Evolutionary conservation across 2,797 vertebrate genomes (phyloP).

Genomic region (Tarsius wallacei): DNA sequence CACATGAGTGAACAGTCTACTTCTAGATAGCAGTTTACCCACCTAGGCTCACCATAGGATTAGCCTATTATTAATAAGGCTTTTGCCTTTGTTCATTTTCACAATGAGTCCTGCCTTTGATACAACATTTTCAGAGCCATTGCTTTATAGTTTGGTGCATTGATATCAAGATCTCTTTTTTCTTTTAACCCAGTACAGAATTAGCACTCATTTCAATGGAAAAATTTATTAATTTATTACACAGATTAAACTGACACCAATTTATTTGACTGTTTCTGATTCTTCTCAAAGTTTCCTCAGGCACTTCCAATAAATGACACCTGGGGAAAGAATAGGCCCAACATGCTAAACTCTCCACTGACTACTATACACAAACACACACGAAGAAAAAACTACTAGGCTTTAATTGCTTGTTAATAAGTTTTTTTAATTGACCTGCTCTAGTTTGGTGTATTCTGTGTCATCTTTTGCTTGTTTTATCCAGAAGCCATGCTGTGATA

Average conservation of each 20-base stretch:
- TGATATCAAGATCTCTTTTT: conserved; percentile 15
- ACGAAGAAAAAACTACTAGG: conserved; percentile 70
- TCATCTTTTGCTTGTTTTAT: conserved; percentile 79
- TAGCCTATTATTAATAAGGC: conserved; percentile 68
- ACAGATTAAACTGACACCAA: conserved; percentile 39
- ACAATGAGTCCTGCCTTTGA: conserved; percentile 28
- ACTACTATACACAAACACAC: conserved; percentile 61
- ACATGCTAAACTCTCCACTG: conserved; percentile 49
- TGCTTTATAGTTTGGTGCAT: conserved; percentile 31
- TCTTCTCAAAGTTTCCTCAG: conserved; percentile 46
- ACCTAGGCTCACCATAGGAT: conserved; percentile 66
- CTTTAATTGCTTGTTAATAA: conserved; percentile 85
- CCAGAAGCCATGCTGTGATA: conserved; percentile 78
- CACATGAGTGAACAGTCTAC: conserved; percentile 80
- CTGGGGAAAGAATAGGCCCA: conserved; percentile 72
- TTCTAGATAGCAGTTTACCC: conserved; percentile 70
- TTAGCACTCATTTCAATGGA: conserved; percentile 18
- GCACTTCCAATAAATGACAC: conserved; percentile 65
- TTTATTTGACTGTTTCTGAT: conserved; percentile 75
- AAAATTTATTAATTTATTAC: conserved; percentile 57
- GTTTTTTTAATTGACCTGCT: conserved; percentile 85
- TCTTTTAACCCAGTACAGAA: conserved; percentile 17
- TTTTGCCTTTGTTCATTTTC: conserved; percentile 55
- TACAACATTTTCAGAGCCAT: neutral
- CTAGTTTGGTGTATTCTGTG: conserved; percentile 77